Evolutionary conservation across 2,888 invertebrate genomes (phyloP).

Genomic region (Hofmannophila pseudospretella): DNA sequence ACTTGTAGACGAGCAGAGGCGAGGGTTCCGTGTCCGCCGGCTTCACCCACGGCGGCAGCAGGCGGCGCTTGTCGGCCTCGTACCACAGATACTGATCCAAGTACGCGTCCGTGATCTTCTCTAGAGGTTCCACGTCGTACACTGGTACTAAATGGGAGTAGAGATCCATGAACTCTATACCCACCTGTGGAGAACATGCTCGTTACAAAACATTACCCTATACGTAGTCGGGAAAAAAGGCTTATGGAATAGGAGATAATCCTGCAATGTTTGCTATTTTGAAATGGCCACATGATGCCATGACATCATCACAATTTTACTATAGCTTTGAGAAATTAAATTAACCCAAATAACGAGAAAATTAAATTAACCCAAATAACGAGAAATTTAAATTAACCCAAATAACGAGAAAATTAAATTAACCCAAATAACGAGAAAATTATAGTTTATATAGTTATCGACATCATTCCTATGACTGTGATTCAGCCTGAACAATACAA

Average conservation of each 20-base stretch:
- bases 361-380: too few species aligned
- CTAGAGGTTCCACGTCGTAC: constrained; percentile 98
- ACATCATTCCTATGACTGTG: neutral
- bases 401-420: too few species aligned
- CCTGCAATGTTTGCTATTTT: too few species aligned
- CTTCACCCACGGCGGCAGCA: constrained; percentile 99
- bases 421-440: too few species aligned
- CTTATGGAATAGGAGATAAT: too few species aligned
- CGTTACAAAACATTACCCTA: neutral
- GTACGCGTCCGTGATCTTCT: constrained; percentile 99
- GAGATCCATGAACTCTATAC: constrained; percentile 99
- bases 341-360: too few species aligned
- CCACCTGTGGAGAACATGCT: constrained; percentile 79
- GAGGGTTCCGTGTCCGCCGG: constrained; percentile 99
- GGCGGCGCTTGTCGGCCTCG: constrained; percentile 97
- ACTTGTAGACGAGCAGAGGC: constrained; percentile 94
- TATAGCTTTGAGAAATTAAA: too few species aligned
- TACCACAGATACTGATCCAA: constrained; percentile 99
- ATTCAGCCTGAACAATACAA: too few species aligned
- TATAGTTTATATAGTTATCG: neutral
- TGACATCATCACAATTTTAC: too few species aligned
- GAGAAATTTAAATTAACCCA: too few species aligned
- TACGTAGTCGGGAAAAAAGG: neutral
- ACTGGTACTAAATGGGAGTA: constrained; percentile 99
- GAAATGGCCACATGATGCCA: too few species aligned